Percentiles rank a stretch among this genome's conserved stretches.
Conservation (phyloP, 1,140 invertebrate genomes). For the Calliopsis andreniformis region DNA sequence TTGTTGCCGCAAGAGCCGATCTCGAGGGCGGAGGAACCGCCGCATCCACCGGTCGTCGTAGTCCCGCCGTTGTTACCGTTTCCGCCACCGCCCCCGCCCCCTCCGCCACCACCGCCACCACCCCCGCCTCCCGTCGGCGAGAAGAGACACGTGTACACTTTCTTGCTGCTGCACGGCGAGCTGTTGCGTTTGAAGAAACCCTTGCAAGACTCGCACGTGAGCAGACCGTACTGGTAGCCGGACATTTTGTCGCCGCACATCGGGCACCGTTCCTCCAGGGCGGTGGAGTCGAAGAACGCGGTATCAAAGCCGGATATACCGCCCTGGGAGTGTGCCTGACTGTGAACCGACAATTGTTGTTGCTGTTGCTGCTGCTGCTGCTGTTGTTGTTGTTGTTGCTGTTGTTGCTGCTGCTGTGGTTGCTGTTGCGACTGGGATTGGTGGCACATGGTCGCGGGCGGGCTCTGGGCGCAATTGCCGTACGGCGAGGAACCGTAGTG, state of each 20-base stretch:
- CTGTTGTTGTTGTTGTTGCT: too few species aligned
- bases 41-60: constrained; percentile 64
- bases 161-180: constrained; percentile 97
- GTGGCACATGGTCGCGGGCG: constrained; percentile 77
- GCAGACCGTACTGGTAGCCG: constrained; percentile 98
- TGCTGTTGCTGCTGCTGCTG: constrained; percentile 54
- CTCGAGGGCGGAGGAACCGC: constrained; percentile 66
- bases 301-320: constrained; percentile 77
- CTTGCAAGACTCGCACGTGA: constrained; percentile 99
- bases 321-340: constrained; percentile 66
- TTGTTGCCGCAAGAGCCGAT: constrained; percentile 94
- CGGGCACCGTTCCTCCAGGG: constrained; percentile 97
- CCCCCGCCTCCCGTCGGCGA: constrained; percentile 83
- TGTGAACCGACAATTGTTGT: constrained; percentile 59
- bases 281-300: constrained; percentile 89
- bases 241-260: constrained; percentile 99
- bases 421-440: constrained; percentile 67
- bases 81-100: constrained; percentile 71
- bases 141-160: constrained; percentile 94
- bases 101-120: constrained; percentile 62
- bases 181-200: constrained; percentile 98
- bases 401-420: constrained; percentile 46
- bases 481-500: constrained; percentile 73
- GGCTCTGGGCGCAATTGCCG: constrained; percentile 75
- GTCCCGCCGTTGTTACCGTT: constrained; percentile 52